Evolutionary conservation across 2,113 vertebrate genomes (phyloP), one percentile per base, ranked within the genome.

Genomic region (Barbus barbus): DNA sequence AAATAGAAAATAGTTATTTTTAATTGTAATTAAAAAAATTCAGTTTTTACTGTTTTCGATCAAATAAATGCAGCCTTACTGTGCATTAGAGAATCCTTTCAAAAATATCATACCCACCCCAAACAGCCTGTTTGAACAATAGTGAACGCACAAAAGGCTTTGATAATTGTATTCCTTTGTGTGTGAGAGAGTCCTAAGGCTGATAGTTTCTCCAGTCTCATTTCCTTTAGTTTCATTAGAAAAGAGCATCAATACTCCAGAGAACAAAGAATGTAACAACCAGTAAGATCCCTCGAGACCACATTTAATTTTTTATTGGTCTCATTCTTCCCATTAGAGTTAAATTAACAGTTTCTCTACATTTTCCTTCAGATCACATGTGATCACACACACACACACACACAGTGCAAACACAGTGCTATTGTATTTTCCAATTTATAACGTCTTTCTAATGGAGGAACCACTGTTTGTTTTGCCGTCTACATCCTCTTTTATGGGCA

Each of bases 221-320:
- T 69, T 77, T 84, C 33, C 61, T 44, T 41, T 65, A 69, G 38
- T 51, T 84, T 24, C 44, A 78, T 71, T 78, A 18, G 31, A 84
- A 74, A 75, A 75, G 71, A 69, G 69, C 83, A 78, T 65, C 31
- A 2, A 83, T 71, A n/a, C 22, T 61, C 31, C 69, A 16, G 71
- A 74, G 82, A 75, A 58, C 51, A 71, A 84, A 69, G 33, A 78
- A 53, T 24, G 46, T 69, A 78, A 28, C 60, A 84, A 28, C 74
- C 46, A 69, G 41, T 38, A 26, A 61, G 56, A 41, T 67, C 74
- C 65, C 61, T n/a, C 11, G 48, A 38, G 60, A 84, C 33, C 31
- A 41, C 61, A 28, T 26, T 56, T 75, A 83, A 63, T 75, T 83
- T 83, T 53, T 83, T 75, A 83, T 84, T 78, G 74, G 31, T 84